Conservation (phyloP, 2,113 vertebrate species). For the Deroptyus accipitrinus region DNA sequence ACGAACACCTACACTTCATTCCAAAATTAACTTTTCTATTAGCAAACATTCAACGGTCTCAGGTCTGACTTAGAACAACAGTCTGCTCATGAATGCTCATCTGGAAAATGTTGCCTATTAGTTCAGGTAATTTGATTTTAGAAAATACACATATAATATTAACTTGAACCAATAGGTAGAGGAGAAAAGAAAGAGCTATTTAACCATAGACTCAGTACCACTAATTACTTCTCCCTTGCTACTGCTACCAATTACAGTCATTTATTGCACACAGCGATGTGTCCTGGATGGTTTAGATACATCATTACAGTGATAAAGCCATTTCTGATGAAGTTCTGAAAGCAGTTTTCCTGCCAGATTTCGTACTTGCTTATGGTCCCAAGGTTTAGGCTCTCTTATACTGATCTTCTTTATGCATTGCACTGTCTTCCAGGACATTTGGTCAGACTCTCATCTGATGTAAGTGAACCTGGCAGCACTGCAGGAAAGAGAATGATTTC, state of each 20-base stretch:
- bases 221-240: background rate
- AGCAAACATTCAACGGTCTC: conserved; percentile 23
- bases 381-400: background rate
- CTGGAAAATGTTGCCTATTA: background rate
- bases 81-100: conserved; percentile 6
- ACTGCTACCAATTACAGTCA: background rate
- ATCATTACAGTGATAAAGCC: background rate
- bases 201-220: background rate
- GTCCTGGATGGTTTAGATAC: background rate
- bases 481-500: background rate
- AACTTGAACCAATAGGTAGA: background rate
- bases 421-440: background rate
- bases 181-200: background rate
- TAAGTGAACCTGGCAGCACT: conserved; percentile 32
- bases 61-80: conserved; percentile 32
- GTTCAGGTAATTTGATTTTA: conserved; percentile 2
- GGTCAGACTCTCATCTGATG: background rate
- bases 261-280: background rate
- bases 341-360: background rate
- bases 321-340: background rate
- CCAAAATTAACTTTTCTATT: conserved; percentile 58
- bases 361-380: background rate
- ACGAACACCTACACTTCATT: conserved; percentile 36
- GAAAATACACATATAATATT: background rate
- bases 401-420: background rate